Evolutionary conservation across 2,797 vertebrate genomes (phyloP), one percentile per base, ranked within the genome.

Genomic region (Hydrocynus forskahlii): DNA sequence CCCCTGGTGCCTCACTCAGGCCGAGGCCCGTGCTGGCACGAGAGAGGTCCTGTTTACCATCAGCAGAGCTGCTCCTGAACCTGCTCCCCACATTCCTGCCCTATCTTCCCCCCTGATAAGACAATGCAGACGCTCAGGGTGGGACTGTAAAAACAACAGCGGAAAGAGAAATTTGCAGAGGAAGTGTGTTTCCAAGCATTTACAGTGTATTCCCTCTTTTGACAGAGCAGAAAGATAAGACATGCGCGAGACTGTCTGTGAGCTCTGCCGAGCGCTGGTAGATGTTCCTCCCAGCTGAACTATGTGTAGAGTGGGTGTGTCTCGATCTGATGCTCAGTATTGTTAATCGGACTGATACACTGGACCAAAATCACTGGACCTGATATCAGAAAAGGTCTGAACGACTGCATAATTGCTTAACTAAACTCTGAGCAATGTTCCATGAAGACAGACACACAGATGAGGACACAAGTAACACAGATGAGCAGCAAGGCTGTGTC

Each of bases 61-160:
- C 75, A 17, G 48, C 16, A 75, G 17, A 69, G 54, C 48, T 68
- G 70, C 72, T 83, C 59, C 73, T 57, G 63, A 77, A 83, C 77
- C 69, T 75, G 77, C 80, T 81, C 76, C 80, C 71, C 23, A 60
- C 87, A 87, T 87, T 86, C 86, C 84, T 81, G 70, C 75, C 57
- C 57, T 83, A 88, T 83, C 77, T 76, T n/a, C 54, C 55, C 55
- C 69, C 29, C 77, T 80, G 87, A 87, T 81, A 86, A 88, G 83
- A 81, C 71, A 80, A 78, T 78, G 64, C 71, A 63, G 74, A 71
- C 72, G 69, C 71, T 76, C 75, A 67, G 84, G 83, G 79, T 86
- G 86, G 77, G 67, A 78, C 83, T 78, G 81, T 74, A 82, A 79
- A 80, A 87, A 87, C 78, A 86, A 88, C 83, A 84, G 74, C 19